These are phyloP conservation scores for Sebastes nivosus DNA, from an alignment of 2,797 vertebrate species.

Conservation along the genomic window DNA sequence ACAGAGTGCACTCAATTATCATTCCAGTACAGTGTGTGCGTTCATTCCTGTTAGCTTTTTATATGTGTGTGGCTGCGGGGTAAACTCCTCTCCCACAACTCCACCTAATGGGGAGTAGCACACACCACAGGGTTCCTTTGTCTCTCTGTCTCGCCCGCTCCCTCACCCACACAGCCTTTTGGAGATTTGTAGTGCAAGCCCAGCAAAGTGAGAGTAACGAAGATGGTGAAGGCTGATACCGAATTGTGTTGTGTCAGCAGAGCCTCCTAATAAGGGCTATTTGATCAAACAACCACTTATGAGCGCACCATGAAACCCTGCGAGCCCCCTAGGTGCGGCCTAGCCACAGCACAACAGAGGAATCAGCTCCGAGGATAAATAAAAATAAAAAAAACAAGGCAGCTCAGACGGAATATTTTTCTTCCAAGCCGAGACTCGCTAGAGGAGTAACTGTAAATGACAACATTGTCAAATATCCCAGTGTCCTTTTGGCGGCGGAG, in stretches of 20 bases:
- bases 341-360: constrained; percentile 19
- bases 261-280: constrained; percentile 69
- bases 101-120: constrained; percentile 68
- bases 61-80: constrained; percentile 46
- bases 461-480: constrained; percentile 74
- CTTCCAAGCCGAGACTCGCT: constrained; percentile 39
- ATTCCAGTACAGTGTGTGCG: constrained; percentile 67
- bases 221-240: constrained; percentile 49
- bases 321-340: constrained; percentile 40
- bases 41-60: constrained; percentile 17
- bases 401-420: constrained; percentile 36
- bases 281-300: constrained; percentile 74
- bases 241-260: constrained; percentile 65
- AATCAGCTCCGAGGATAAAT: constrained; percentile 9
- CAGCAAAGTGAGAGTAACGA: constrained; percentile 48
- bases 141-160: constrained; percentile 34
- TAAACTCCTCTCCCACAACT: constrained; percentile 66
- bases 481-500: constrained; percentile 60
- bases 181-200: constrained; percentile 53
- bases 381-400: background rate
- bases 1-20: constrained; percentile 75
- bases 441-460: constrained; percentile 71
- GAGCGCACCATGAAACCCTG: constrained; percentile 42
- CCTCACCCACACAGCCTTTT: constrained; percentile 15
- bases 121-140: constrained; percentile 59